A percentile compares a stretch with the other conserved stretches of the same genome.
phyloP scores from a whole-genome alignment of 2,113 vertebrate genomes.

The Eolophus roseicapilla region DNA sequence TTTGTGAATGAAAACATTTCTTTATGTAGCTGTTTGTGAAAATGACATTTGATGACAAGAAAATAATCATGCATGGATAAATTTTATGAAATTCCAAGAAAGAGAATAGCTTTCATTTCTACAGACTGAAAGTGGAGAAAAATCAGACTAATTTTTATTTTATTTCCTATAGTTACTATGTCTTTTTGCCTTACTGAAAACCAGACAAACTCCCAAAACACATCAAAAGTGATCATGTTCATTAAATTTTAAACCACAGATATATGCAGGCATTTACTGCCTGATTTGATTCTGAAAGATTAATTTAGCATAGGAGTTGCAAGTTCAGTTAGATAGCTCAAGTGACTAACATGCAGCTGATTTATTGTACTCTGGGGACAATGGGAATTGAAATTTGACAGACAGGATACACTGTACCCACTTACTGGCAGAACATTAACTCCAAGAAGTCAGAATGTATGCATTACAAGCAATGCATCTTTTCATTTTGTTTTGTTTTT shows the following conservation, averaged over 20 bases:
- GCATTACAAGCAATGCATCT: conserved; percentile 24
- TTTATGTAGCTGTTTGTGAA: background rate
- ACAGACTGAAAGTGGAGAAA: background rate
- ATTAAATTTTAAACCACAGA: conserved; percentile 47
- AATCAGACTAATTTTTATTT: background rate
- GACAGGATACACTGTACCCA: background rate
- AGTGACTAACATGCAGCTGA: conserved; percentile 30
- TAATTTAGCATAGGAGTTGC: background rate
- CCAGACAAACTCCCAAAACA: background rate
- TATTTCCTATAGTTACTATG: background rate
- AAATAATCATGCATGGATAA: background rate
- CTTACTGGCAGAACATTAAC: conserved; percentile 51
- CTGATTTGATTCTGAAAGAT: conserved; percentile 38
- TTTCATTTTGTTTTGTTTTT: conserved; percentile 44
- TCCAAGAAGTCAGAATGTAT: conserved; percentile 48
- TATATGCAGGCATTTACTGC: conserved; percentile 19
- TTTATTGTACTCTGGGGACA: conserved; percentile 52
- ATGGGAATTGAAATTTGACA: conserved; percentile 57
- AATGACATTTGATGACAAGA: background rate
- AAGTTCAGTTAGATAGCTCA: conserved; percentile 45
- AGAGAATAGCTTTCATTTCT: background rate
- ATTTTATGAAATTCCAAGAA: background rate
- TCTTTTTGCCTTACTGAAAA: background rate
- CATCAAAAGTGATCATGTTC: background rate
- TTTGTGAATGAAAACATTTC: background rate